phyloP scores from a whole-genome alignment of 2,888 invertebrate species.

The Trichacis sp. region DNA sequence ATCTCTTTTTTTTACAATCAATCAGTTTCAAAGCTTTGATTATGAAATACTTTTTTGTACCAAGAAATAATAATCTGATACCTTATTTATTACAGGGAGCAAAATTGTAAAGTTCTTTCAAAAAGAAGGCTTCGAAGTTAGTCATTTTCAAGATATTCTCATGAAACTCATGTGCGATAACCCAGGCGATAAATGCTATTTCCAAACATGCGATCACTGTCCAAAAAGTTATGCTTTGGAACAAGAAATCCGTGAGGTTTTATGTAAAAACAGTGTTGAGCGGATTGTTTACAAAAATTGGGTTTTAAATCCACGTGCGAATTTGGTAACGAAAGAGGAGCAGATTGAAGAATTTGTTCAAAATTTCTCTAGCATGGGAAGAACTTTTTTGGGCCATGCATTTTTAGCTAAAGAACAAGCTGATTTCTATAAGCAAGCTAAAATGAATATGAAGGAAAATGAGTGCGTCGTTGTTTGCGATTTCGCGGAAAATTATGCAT shows the following conservation, averaged over 20 bases:
- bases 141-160: constrained; percentile 11
- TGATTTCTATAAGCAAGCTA: constrained; percentile 9
- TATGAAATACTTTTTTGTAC: too few relatives aligned
- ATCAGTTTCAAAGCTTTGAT: too few relatives aligned
- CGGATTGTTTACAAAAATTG: constrained; percentile 18
- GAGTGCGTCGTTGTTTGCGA: constrained; percentile 20
- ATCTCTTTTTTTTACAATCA: too few relatives aligned
- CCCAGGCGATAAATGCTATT: constrained; percentile 8
- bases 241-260: not conserved
- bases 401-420: constrained; percentile 25
- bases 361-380: constrained; percentile 14
- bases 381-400: constrained; percentile 19
- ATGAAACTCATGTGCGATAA: constrained; percentile 12
- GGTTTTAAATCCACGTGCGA: constrained; percentile 25
- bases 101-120: constrained; percentile 9
- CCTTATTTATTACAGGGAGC: constrained; percentile 10
- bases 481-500: constrained; percentile 5
- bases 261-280: constrained; percentile 13
- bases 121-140: not conserved
- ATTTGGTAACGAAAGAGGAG: constrained; percentile 16
- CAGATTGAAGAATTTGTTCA: constrained; percentile 14
- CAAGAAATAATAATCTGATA: not conserved
- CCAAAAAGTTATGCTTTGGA: constrained; percentile 4
- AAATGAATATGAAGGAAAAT: constrained; percentile 11
- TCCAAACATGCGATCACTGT: constrained; percentile 15